Base-by-base conservation (phyloP, 2,113 vertebrate genomes). In the Numenius arquata region DNA sequence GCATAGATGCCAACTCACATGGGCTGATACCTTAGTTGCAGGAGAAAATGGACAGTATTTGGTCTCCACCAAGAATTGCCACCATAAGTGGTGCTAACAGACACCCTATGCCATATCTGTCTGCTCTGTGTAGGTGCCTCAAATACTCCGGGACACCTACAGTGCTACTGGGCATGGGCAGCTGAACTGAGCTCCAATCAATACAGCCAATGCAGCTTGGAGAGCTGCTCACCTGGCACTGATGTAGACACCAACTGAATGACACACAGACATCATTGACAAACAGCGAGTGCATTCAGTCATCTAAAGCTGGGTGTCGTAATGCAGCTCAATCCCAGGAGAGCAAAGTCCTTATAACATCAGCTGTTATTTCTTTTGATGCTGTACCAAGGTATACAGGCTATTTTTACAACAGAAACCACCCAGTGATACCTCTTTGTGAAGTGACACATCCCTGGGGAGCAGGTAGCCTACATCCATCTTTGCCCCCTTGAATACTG, bases 341-440 rank as follows among this genome's bases (percentile, higher is more conserved):
- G 66, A 70, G 55, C 17, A 19, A 78, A 61, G 41, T 34, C 52
- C 47, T 59, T 22, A 11, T 25, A 32, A 14, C 32, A 43, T 40
- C 62, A 38, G 32, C 34, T 79, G 14, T 16, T 58, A 5, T 43
- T 65, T 70, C 30, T 52, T 66, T 52, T 27, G 27, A 16, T 80
- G 68, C 38, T 25, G 7, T 40, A 58, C 55, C 82, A 32, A 84
- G 73, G 48, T 72, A 65, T 75, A 27, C 7, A 30, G 27, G 56
- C 8, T 38, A 36, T 45, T 84, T 75, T 75, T 45, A 29, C 53
- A 47, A 36, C 6, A 1, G 53, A 73, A 73, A 43, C 38, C 11
- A 53, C 38, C 9, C n/a, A 34, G 25, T 47, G 1, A 27, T 1
- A 1, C 0, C 3, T 68, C 73, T 65, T 8, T 6, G 15, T 30